These are phyloP conservation scores for Trichoplax adhaerens DNA, from an alignment of 37 sponge, comb jelly and placozoan genomes.

Conservation along the genomic window DNA sequence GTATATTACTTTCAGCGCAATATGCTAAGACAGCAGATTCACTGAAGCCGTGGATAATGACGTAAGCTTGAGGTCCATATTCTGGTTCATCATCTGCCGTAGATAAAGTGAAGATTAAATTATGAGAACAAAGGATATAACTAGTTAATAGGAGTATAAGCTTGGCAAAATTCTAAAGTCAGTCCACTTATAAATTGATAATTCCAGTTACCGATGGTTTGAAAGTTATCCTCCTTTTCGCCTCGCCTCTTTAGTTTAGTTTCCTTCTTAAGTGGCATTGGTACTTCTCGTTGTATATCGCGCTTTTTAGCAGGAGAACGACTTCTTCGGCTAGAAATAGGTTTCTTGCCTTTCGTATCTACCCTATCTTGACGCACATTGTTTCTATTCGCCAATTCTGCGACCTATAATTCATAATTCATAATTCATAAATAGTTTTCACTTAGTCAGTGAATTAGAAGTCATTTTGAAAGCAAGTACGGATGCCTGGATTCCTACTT, in stretches of 20 bases:
- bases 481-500: conserved; percentile 2
- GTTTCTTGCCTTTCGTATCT: conserved; percentile 7
- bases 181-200: neutral
- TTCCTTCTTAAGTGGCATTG: conserved; percentile 43
- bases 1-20: conserved; percentile 9
- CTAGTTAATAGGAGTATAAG: too few relatives aligned
- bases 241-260: conserved; percentile 73
- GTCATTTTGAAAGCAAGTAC: neutral
- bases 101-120: too few relatives aligned
- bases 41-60: conserved; percentile 36
- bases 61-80: conserved; percentile 47
- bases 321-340: neutral
- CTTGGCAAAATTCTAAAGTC: too few relatives aligned
- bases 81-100: conserved; percentile 61
- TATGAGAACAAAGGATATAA: too few relatives aligned
- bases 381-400: neutral
- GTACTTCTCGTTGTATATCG: conserved; percentile 13
- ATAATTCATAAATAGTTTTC: too few relatives aligned
- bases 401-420: too few relatives aligned
- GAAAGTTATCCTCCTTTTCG: conserved; percentile 45
- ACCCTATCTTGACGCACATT: neutral
- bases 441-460: neutral
- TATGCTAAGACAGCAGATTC: conserved; percentile 19
- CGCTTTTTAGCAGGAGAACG: neutral
- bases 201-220: conserved; percentile 33